phyloP scores from a whole-genome alignment of 2,888 invertebrate genomes.

The Meganola albula region DNA sequence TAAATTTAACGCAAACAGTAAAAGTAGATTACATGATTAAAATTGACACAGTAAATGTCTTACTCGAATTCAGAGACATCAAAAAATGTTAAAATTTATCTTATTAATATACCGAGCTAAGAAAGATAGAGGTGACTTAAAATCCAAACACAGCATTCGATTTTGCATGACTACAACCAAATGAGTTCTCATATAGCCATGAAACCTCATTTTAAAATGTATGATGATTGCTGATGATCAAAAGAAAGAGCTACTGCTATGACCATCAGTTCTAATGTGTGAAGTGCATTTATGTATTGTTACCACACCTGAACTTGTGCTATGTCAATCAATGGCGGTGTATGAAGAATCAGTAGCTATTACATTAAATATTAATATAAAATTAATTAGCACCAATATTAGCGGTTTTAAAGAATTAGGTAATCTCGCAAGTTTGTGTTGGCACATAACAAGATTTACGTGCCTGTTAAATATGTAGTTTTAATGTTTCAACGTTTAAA shows the following conservation, averaged over 20 bases:
- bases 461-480: conserved; percentile 26
- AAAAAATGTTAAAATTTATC: no score
- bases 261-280: conserved; percentile 33
- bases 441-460: conserved; percentile 21
- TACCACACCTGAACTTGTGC: conserved; percentile 45
- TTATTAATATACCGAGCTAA: no score
- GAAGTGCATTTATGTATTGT: conserved; percentile 42
- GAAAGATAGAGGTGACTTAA: conserved; percentile 7
- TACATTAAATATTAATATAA: conserved; percentile 29
- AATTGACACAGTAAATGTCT: no score
- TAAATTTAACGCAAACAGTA: no score
- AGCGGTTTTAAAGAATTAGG: conserved; percentile 31
- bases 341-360: conserved; percentile 35
- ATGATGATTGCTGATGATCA: conserved; percentile 26
- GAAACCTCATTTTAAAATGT: conserved; percentile 33
- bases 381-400: conserved; percentile 37
- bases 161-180: conserved; percentile 26
- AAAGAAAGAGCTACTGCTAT: conserved; percentile 23
- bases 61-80: no score
- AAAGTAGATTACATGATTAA: no score
- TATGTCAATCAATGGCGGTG: conserved; percentile 40
- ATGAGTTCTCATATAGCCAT: conserved; percentile 37
- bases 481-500: conserved; percentile 10
- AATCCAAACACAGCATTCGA: conserved; percentile 35
- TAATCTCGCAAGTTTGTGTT: conserved; percentile 30